Conservation (phyloP, 2,113 vertebrate species). For the Rhinopithecus roxellana region DNA sequence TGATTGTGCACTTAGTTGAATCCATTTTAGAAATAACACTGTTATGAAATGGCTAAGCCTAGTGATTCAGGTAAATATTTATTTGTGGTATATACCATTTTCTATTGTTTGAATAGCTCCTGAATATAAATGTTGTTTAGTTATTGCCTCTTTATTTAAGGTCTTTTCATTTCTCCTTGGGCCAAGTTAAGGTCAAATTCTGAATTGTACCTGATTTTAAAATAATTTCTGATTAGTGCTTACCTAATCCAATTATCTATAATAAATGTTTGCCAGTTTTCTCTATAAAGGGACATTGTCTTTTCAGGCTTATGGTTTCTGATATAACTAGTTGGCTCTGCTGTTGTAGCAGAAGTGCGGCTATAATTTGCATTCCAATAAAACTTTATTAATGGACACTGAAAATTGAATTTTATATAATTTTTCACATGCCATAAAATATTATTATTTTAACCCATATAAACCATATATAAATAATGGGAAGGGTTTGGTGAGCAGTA, state of each 20-base stretch:
- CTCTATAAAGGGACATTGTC: not conserved
- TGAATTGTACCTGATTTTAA: slow-evolving; percentile 33
- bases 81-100: slow-evolving; percentile 2
- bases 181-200: slow-evolving; percentile 9
- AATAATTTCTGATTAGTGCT: not conserved
- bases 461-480: not conserved
- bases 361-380: not conserved
- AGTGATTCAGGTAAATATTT: slow-evolving; percentile 37
- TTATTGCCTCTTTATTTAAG: slow-evolving; percentile 7
- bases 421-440: not conserved
- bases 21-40: slow-evolving; percentile 24
- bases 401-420: not conserved
- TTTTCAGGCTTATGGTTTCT: not conserved
- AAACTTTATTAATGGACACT: not conserved
- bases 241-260: not conserved
- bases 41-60: not conserved
- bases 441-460: not conserved
- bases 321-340: not conserved
- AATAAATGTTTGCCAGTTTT: not conserved
- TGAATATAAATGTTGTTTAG: not conserved
- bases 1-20: not conserved
- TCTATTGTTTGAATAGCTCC: slow-evolving; percentile 7
- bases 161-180: slow-evolving; percentile 24
- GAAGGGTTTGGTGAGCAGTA: not conserved
- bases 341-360: not conserved